These are phyloP conservation scores for Pediacus dermestoides DNA, from an alignment of 2,888 invertebrate species.

Conservation along the genomic window DNA sequence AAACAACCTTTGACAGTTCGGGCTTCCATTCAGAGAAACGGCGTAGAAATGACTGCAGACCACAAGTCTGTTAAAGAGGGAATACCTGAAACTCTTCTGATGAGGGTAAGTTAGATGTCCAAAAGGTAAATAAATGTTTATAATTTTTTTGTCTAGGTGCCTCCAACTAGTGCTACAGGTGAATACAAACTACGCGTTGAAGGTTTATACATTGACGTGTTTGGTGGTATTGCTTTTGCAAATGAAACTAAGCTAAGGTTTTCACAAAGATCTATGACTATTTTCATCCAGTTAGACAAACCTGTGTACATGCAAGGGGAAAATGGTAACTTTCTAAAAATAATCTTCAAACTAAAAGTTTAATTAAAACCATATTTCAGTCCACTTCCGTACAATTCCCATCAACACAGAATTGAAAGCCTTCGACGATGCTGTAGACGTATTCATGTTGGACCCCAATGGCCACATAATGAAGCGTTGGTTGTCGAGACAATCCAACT, in stretches of 20 bases:
- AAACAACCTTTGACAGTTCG: conserved; percentile 78
- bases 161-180: conserved; percentile 77
- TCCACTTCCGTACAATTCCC: conserved; percentile 86
- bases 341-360: conserved; percentile 12
- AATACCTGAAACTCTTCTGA: conserved; percentile 83
- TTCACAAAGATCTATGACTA: conserved; percentile 88
- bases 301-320: conserved; percentile 93
- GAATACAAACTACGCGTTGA: conserved; percentile 68
- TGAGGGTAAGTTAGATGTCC: conserved; percentile 61
- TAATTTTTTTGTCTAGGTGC: conserved; percentile 57
- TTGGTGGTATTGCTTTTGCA: conserved; percentile 83
- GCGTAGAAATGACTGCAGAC: conserved; percentile 84
- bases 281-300: conserved; percentile 92
- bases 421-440: conserved; percentile 86
- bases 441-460: conserved; percentile 87
- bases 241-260: conserved; percentile 85
- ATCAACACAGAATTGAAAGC: conserved; percentile 89
- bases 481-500: conserved; percentile 89
- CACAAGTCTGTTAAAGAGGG: conserved; percentile 78
- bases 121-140: conserved; percentile 4
- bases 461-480: conserved; percentile 86
- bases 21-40: conserved; percentile 85
- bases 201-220: conserved; percentile 64
- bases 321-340: conserved; percentile 60
- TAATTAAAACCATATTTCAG: too few relatives aligned